A percentile compares a stretch with the other conserved stretches of the same genome.
Evolutionary conservation across 1,140 invertebrate genomes (phyloP).

Genomic region (Manduca sexta): DNA sequence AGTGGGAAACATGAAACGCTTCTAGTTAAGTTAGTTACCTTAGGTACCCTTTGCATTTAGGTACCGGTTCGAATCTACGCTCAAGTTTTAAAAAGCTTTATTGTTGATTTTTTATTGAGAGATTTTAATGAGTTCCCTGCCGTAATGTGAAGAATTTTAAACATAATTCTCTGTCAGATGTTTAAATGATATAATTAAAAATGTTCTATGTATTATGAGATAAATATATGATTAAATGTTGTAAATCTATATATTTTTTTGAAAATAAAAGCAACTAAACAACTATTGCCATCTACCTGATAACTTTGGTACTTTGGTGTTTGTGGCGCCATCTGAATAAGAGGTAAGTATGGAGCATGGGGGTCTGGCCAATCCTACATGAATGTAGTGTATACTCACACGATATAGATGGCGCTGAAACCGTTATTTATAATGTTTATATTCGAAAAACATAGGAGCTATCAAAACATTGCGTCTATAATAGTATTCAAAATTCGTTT

Average conservation of each 20-base stretch:
- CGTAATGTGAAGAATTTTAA: conserved; percentile 40
- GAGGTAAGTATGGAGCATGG: too few species aligned
- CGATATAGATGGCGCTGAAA: too few species aligned
- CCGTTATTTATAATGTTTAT: too few species aligned
- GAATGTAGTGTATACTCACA: too few species aligned
- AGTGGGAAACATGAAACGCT: conserved; percentile 69
- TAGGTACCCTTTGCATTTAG: conserved; percentile 53
- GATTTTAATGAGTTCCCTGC: conserved; percentile 61
- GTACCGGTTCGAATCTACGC: conserved; percentile 60
- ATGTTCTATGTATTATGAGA: conserved; percentile 62
- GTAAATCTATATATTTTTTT: conserved; percentile 5
- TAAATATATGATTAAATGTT: conserved; percentile 2
- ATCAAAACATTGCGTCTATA: too few species aligned
- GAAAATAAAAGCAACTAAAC: too few species aligned
- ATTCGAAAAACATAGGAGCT: too few species aligned
- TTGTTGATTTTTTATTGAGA: conserved; percentile 64
- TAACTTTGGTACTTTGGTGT: too few species aligned
- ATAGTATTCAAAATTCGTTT: too few species aligned
- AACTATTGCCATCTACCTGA: neutral
- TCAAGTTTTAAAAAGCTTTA: conserved; percentile 69
- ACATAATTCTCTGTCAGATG: conserved; percentile 33
- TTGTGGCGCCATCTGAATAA: too few species aligned
- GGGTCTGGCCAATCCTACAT: too few species aligned
- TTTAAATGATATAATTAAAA: conserved; percentile 50
- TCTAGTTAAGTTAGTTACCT: conserved; percentile 58